Evolutionary conservation across 2,113 vertebrate species (phyloP).

Genomic region (Etia nguti): DNA sequence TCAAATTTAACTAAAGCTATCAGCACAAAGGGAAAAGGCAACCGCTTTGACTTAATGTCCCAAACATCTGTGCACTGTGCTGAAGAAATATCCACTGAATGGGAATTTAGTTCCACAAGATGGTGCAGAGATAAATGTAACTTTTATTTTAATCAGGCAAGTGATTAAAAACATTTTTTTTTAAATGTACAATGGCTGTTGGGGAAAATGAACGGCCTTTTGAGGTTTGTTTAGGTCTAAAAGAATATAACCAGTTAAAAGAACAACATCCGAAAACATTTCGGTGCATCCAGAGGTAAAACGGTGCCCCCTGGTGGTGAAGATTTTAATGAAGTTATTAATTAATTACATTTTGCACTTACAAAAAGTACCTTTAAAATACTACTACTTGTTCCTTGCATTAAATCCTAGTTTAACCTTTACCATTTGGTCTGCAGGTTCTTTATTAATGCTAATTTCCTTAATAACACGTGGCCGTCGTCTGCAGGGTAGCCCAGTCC

Average conservation of each 20-base stretch:
- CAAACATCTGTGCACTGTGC: neutral
- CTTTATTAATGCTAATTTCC: neutral
- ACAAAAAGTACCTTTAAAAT: neutral
- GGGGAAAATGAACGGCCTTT: neutral
- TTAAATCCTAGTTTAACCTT: neutral
- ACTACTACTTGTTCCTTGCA: neutral
- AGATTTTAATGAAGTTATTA: neutral
- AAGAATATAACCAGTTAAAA: neutral
- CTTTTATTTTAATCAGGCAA: accelerated
- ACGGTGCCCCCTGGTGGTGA: neutral
- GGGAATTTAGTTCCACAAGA: neutral
- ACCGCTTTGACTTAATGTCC: neutral
- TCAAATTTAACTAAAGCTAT: neutral
- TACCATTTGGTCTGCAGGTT: neutral
- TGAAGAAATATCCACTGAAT: neutral
- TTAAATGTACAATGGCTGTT: neutral
- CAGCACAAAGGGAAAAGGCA: neutral
- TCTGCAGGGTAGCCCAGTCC: constrained; percentile 39
- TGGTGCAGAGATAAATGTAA: neutral
- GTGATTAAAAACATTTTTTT: accelerated
- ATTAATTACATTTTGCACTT: accelerated
- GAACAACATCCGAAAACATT: accelerated
- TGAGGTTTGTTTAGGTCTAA: neutral
- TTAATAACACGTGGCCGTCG: neutral
- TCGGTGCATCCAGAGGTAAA: neutral